Evolutionary conservation across 2,797 vertebrate species (phyloP), one percentile per base, ranked within the genome.

Genomic region (Gambusia yucatana): DNA sequence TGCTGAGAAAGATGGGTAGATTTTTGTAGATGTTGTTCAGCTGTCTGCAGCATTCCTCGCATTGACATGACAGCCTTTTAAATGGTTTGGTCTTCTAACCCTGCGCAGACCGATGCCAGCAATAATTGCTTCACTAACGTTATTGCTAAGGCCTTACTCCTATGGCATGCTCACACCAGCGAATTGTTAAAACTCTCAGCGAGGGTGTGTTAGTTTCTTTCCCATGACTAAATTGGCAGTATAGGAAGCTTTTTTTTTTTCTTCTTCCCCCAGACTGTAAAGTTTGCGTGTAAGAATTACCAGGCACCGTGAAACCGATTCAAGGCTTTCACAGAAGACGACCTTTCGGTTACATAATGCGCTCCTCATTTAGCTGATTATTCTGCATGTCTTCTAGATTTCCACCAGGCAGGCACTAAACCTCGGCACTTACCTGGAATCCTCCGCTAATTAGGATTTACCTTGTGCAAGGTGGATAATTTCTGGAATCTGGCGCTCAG

Each of bases 361-460:
- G 1, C 9, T 87, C 72, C 80, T 39, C 65, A 55, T 59, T 82
- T 36, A 30, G 55, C 69, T 84, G 59, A 80, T 78, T 86, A 81
- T 41, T 75, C 71, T 20, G 74, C 28, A 3, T 1, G 3, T 57
- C 74, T 84, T 87, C 75, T 88, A 80, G 88, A 69, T 91, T 93
- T 91, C 89, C 55, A 77, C 78, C 39, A 75, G 80, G 81, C 78
- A 65, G 73, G 74, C 25, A 46, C 77, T 89, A 89, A 91, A 90
- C 86, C 90, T 88, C 50, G 46, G 84, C 88, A 85, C 87, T 89
- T 91, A 88, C 78, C 72, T 75, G 83, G 83, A 92, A 93, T 92
- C 91, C 89, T 91, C 43, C 41, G 82, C 84, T 92, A 88, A 94
- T 93, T 90, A 89, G 76, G 83, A 91, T 90, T 91, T 88, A 91